Conservation (phyloP, 2,113 vertebrate species). For the Mesoclemmys tuberculata region DNA sequence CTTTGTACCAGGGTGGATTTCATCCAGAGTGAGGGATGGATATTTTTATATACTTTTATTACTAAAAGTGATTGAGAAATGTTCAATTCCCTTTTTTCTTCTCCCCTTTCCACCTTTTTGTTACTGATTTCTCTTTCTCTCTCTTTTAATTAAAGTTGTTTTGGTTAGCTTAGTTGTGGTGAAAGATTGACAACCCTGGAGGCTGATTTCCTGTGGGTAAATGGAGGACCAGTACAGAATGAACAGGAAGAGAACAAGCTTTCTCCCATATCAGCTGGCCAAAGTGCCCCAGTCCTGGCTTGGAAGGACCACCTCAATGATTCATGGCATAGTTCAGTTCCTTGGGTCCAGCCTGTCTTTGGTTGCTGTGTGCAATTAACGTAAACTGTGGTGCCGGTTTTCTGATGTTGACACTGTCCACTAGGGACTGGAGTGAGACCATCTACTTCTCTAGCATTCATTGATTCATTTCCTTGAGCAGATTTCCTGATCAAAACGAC, state of each 20-base stretch:
- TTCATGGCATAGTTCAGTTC: not conserved
- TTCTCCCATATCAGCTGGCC: not conserved
- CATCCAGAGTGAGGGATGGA: not conserved
- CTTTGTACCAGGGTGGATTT: not conserved
- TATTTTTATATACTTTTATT: not conserved
- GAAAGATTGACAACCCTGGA: not conserved
- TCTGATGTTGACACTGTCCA: accelerated
- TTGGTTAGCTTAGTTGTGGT: not conserved
- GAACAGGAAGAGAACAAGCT: not conserved
- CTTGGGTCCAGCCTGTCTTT: not conserved
- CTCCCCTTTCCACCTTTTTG: not conserved
- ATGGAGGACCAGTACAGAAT: not conserved
- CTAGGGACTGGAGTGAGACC: not conserved
- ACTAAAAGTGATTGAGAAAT: not conserved
- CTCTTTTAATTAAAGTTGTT: not conserved
- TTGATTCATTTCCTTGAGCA: not conserved
- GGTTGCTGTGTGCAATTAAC: not conserved
- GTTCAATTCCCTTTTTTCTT: not conserved
- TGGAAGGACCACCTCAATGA: not conserved
- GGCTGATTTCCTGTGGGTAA: not conserved
- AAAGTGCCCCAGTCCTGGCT: not conserved
- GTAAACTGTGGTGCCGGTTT: accelerated
- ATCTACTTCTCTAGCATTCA: not conserved
- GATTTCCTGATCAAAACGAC: not conserved
- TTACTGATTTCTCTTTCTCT: not conserved